Conservation (phyloP, 35 echinoderm and acorn worm species). For the Ophiothrix spiculata region DNA sequence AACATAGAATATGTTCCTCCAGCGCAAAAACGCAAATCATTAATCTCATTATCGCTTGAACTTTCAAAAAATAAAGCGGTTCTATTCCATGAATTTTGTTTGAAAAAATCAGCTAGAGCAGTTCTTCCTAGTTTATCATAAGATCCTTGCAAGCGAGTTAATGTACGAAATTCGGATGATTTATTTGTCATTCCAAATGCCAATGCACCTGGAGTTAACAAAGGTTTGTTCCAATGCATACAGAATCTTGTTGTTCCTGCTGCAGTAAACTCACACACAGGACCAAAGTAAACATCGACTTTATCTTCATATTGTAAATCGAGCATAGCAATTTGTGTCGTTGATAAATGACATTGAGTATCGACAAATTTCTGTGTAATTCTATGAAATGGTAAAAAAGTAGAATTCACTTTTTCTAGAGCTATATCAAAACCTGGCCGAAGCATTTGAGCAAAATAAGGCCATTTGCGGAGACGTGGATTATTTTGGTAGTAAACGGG, state of each 20-base stretch:
- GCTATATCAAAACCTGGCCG: conserved; percentile 67
- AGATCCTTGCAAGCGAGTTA: conserved; percentile 14
- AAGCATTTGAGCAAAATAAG: conserved; percentile 61
- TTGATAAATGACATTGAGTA: background rate
- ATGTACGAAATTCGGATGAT: background rate
- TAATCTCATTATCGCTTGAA: background rate
- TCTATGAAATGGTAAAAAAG: conserved; percentile 14
- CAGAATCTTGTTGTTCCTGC: conserved; percentile 25
- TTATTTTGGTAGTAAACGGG: background rate
- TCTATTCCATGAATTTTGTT: conserved; percentile 4
- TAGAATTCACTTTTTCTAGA: background rate
- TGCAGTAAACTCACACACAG: conserved; percentile 47
- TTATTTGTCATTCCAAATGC: conserved; percentile 6
- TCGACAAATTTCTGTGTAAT: conserved; percentile 12
- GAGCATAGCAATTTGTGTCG: conserved; percentile 11
- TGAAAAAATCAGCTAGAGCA: background rate
- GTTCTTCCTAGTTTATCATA: conserved; percentile 6
- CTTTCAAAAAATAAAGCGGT: conserved; percentile 21
- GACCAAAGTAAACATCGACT: conserved; percentile 49
- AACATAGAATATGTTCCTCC: background rate
- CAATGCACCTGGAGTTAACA: conserved; percentile 46
- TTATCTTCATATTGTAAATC: conserved; percentile 12
- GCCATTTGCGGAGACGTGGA: conserved; percentile 26
- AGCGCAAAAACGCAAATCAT: background rate
- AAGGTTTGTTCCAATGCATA: conserved; percentile 44